phyloP scores from a whole-genome alignment of 2,113 vertebrate genomes.

The Dermatemys mawii region DNA sequence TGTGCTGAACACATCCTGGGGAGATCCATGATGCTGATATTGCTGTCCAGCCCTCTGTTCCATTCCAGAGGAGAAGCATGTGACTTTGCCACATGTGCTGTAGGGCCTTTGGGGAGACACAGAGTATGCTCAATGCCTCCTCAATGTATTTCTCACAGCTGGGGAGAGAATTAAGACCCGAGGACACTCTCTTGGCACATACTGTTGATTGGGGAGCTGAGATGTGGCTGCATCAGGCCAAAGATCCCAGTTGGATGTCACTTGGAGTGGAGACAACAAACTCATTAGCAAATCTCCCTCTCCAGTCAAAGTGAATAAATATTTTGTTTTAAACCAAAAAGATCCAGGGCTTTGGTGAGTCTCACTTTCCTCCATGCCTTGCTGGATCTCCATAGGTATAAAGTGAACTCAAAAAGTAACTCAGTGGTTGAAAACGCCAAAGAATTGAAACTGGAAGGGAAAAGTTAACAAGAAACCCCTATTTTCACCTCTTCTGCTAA shows the following conservation, averaged over 20 bases:
- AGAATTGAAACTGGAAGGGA: neutral
- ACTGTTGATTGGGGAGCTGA: neutral
- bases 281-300: neutral
- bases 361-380: neutral
- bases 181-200: slow-evolving; percentile 21
- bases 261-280: accelerated
- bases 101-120: neutral
- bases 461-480: slow-evolving; percentile 5
- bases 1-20: neutral
- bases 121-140: slow-evolving; percentile 6
- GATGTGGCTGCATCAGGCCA: neutral
- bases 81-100: neutral
- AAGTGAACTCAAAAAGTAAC: slow-evolving; percentile 29
- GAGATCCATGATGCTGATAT: neutral
- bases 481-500: slow-evolving; percentile 10
- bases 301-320: neutral
- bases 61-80: neutral
- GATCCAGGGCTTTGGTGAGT: neutral
- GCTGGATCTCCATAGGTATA: neutral
- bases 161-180: neutral
- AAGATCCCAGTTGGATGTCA: neutral
- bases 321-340: accelerated
- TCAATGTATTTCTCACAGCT: neutral
- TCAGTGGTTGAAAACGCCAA: neutral
- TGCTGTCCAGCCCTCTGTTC: slow-evolving; percentile 7